phyloP scores from a whole-genome alignment of 2,113 vertebrate genomes.

The Rhegmatorhina hoffmannsi region DNA sequence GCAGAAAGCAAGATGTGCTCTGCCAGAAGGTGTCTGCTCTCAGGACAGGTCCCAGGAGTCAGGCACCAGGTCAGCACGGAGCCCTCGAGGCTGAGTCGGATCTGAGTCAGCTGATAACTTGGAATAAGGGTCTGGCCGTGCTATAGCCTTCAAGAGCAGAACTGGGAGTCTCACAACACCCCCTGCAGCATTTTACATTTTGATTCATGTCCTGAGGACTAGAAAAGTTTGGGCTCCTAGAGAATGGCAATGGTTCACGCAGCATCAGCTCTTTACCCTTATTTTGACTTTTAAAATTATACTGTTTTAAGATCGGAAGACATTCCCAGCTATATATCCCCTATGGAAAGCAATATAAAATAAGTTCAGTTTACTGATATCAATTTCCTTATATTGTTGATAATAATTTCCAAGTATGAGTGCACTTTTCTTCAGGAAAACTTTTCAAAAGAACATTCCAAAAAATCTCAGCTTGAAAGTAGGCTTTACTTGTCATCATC shows the following conservation, averaged over 20 bases:
- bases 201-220: fast-evolving
- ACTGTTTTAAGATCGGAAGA: not conserved
- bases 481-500: not conserved
- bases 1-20: not conserved
- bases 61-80: not conserved
- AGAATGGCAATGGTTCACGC: not conserved
- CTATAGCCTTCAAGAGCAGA: not conserved
- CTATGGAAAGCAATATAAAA: not conserved
- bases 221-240: not conserved
- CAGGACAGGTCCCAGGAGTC: not conserved
- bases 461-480: not conserved
- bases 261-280: not conserved
- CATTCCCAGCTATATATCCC: not conserved
- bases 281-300: not conserved
- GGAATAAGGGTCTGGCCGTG: not conserved
- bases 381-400: not conserved
- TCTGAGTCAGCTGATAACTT: not conserved
- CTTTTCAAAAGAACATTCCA: not conserved
- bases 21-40: not conserved
- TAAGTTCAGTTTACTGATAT: not conserved
- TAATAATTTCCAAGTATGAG: not conserved
- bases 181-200: not conserved
- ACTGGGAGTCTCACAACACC: not conserved
- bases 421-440: not conserved
- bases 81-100: fast-evolving